phyloP scores from a whole-genome alignment of 2,888 invertebrate genomes.

The Leptinotarsa haldemani region DNA sequence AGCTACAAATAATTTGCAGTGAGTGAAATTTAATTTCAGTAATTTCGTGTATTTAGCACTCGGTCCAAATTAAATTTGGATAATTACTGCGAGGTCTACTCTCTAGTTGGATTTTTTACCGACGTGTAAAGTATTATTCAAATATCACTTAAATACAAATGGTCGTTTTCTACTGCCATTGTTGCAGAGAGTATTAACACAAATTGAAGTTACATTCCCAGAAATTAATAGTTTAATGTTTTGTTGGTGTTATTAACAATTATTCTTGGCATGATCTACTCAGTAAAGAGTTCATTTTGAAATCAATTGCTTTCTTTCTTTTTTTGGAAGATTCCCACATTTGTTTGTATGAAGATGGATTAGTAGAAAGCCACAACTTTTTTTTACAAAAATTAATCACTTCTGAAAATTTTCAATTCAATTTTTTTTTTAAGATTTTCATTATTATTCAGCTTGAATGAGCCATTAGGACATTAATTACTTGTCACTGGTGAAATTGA shows the following conservation, averaged over 20 bases:
- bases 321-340: too few relatives aligned
- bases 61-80: background rate
- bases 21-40: conserved; percentile 36
- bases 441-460: background rate
- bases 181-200: background rate
- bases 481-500: too few relatives aligned
- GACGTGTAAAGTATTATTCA: conserved; percentile 35
- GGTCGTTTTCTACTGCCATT: conserved; percentile 25
- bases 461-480: too few relatives aligned
- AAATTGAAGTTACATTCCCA: background rate
- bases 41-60: conserved; percentile 33
- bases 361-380: too few relatives aligned
- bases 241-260: background rate
- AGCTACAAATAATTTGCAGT: conserved; percentile 13
- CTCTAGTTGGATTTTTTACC: conserved; percentile 30
- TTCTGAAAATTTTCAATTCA: too few relatives aligned
- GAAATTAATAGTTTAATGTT: background rate
- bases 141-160: conserved; percentile 36
- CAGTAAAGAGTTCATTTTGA: too few relatives aligned
- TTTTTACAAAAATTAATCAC: too few relatives aligned
- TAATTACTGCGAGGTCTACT: conserved; percentile 24
- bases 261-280: too few relatives aligned
- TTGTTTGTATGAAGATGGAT: too few relatives aligned
- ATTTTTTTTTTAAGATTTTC: background rate
- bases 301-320: too few relatives aligned